Conservation (phyloP, 2,797 vertebrate genomes). For the Cryptoblepharus egeriae region DNA sequence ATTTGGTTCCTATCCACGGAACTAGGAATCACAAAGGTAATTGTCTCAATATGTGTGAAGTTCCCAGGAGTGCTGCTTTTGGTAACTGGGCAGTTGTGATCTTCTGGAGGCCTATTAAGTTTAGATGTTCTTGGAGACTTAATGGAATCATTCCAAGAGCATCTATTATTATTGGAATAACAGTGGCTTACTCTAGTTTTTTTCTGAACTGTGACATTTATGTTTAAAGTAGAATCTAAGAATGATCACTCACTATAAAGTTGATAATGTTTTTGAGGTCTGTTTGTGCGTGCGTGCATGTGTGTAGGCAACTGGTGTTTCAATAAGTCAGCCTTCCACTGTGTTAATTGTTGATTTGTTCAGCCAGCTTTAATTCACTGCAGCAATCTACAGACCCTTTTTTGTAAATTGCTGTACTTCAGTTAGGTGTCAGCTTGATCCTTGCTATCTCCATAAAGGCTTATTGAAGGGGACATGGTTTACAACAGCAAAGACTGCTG, state of each 20-base stretch:
- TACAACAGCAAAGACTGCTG: background rate
- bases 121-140: too few relatives aligned
- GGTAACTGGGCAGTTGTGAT: too few relatives aligned
- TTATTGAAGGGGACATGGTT: background rate
- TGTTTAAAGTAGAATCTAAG: background rate
- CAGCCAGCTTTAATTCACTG: conserved; percentile 5
- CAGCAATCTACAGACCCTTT: background rate
- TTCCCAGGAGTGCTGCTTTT: too few relatives aligned
- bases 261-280: background rate
- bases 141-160: too few relatives aligned
- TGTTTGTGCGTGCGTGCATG: background rate
- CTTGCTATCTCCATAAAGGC: background rate
- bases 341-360: conserved; percentile 5
- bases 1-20: too few relatives aligned
- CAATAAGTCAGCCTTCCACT: background rate
- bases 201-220: background rate
- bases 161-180: too few relatives aligned
- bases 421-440: background rate
- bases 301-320: background rate
- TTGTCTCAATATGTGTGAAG: too few relatives aligned
- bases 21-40: too few relatives aligned
- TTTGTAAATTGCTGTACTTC: background rate
- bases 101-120: too few relatives aligned
- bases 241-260: background rate
- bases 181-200: background rate